Base-by-base conservation (phyloP, 2,113 vertebrate genomes). In the Ptyas mucosa region DNA sequence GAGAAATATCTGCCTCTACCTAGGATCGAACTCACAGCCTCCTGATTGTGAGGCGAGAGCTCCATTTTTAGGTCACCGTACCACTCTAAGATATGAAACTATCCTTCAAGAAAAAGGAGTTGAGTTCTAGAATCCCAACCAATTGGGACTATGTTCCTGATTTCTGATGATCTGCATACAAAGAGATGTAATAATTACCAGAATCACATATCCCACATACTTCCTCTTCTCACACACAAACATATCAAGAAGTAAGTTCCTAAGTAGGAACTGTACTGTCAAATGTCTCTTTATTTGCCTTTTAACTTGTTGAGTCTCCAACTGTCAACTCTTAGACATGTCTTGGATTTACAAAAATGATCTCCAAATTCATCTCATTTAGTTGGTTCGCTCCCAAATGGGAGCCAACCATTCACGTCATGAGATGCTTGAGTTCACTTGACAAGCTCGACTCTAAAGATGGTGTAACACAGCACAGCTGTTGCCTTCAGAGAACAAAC, bases 11-110 rank as follows among this genome's bases (percentile, higher is more conserved):
- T 46, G 43, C 43, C 43, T 46, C 43, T 46, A 46, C 4, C 43
- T 46, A 46, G 43, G 43, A 46, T 46, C 43, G 43, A 46, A 46
- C 4, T 46, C 3, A 46, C 43, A 46, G 43, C 43, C 43, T 46
- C 43, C 0, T 0, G 43, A 46, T 46, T 46, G 43, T 46, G 43
- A 46, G 3, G 43, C 43, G 0, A 46, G 43, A 46, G 43, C 43
- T 46, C 43, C 0, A 46, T 0, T 4, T 49, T 5, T 7, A 49
- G 46, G 6, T 5, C 1, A 49, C 1, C 3, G 46, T 7, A 49
- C 46, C 46, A 49, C 46, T 49, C 46, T 49, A 49, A 49, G 46
- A 49, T 49, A 5, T 49, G 46, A 49, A 46, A 24, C 5, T 14
- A 24, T 24, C 39, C 14, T 43, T 26, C 87, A 88, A 88, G 15